Evolutionary conservation across 2,113 vertebrate genomes (phyloP), one percentile per base, ranked within the genome.

Genomic region (Puffinus mauretanicus): DNA sequence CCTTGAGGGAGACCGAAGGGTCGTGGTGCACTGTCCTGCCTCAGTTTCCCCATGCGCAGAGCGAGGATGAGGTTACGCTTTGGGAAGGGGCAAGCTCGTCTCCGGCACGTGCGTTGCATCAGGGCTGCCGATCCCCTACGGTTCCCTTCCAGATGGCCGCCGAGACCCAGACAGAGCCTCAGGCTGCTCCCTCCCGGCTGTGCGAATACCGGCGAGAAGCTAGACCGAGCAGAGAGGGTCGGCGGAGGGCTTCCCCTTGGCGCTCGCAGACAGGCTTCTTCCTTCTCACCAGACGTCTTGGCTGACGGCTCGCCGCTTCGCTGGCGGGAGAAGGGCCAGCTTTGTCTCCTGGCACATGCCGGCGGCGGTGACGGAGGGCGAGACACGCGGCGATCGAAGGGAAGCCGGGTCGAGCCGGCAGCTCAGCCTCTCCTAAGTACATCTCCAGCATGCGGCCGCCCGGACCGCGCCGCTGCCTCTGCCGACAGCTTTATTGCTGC

Each of bases 401-500:
- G 65, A 55, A 10, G 73, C 16, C 3, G 25, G 70, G 61, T 15
- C 4, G 21, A 46, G 77, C 38, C 46, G 22, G 55, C 57, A 9
- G 76, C 64, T 92, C 86, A 76, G 73, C 93, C 76, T 91, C 88
- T 85, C 49, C 85, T 58, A 40, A 96, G 52, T 2, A 58, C 85
- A 62, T 83, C 95, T 34, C 71, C 91, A 51, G 94, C 83, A 3
- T 25, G 7, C 16, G 52, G 70, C 87, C 25, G n/a, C 82, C 86
- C 5, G 36, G 71, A 5, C 24, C 25, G n/a, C 24, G 24, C 86
- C 17, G 49, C 71, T 55, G 81, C 89, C 58, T 29, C 67, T 67
- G 93, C 83, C 58, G 64, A 96, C 95, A 93, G 95, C 88, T 96
- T 95, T 92, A 96, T 54, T 25, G 88, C 84, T 15, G 87, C 88